phyloP scores from a whole-genome alignment of 53 echinoderm and acorn worm species.

The Stichopus horrens region DNA sequence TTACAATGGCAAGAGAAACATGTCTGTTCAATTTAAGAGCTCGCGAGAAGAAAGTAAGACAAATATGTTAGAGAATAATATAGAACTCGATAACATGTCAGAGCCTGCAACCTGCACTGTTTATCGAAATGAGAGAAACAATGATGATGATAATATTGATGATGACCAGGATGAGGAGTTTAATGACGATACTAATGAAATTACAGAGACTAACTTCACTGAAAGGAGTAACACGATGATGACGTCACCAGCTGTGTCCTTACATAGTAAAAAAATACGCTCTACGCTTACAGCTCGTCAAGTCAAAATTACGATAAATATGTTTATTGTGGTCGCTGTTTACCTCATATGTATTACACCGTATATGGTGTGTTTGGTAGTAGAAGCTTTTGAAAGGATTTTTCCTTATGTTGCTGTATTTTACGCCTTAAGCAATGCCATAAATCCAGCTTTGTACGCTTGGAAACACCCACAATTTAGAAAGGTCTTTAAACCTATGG shows the following conservation, averaged over 20 bases:
- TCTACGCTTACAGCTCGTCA: slow-evolving; percentile 17
- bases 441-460: slow-evolving; percentile 46
- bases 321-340: slow-evolving; percentile 27
- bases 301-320: slow-evolving; percentile 38
- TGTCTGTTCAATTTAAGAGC: too few relatives aligned
- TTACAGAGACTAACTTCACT: not conserved
- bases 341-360: slow-evolving; percentile 18
- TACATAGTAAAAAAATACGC: not conserved
- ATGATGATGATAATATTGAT: too few relatives aligned
- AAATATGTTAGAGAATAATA: not conserved
- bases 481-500: slow-evolving; percentile 48
- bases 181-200: not conserved
- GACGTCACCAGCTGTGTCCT: not conserved
- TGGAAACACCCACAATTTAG: slow-evolving; percentile 50
- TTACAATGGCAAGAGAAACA: too few relatives aligned
- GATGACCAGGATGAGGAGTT: not conserved
- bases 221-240: not conserved
- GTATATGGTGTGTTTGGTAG: slow-evolving; percentile 7
- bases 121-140: not conserved
- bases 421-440: slow-evolving; percentile 25
- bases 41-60: not conserved
- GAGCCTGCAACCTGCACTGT: not conserved
- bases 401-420: slow-evolving; percentile 44
- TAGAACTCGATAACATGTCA: not conserved
- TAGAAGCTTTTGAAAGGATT: not conserved